These are phyloP conservation scores for Virgularia gustaviana DNA, from an alignment of 92 coral and sea anemone genomes.

Conservation along the genomic window DNA sequence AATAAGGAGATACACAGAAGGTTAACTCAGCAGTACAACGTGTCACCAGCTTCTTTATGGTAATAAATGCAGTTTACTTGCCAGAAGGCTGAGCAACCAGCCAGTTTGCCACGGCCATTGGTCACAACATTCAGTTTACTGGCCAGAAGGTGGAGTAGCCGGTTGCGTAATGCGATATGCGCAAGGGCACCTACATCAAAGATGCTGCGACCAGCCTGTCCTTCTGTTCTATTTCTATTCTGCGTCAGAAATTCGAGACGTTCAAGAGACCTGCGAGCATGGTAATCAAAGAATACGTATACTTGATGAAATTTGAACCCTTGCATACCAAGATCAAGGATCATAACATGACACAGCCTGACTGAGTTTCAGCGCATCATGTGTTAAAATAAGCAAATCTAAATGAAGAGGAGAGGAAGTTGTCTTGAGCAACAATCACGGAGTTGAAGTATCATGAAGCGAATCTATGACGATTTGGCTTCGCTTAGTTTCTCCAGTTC, in stretches of 20 bases:
- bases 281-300: constrained; percentile 20
- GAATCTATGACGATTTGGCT: constrained; percentile 2
- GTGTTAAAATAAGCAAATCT: constrained; percentile 30
- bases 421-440: constrained; percentile 20
- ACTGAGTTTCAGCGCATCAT: constrained; percentile 16
- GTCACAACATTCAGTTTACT: too few species aligned
- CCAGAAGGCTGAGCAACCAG: too few species aligned
- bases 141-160: too few species aligned
- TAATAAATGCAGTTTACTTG: too few species aligned
- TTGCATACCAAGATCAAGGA: constrained; percentile 18
- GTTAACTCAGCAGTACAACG: too few species aligned
- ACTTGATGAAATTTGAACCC: constrained; percentile 29
- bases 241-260: constrained; percentile 15
- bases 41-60: too few species aligned
- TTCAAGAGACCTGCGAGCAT: constrained; percentile 32
- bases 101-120: too few species aligned
- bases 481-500: not conserved
- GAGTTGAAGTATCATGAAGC: constrained; percentile 26
- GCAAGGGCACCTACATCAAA: too few species aligned
- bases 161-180: too few species aligned
- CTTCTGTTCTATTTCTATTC: too few species aligned
- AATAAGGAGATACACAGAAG: too few species aligned
- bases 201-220: too few species aligned
- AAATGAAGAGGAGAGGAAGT: constrained; percentile 12
- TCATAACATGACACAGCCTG: constrained; percentile 23